Evolutionary conservation across 2,113 vertebrate species (phyloP).

Genomic region (Gymnogyps californianus): DNA sequence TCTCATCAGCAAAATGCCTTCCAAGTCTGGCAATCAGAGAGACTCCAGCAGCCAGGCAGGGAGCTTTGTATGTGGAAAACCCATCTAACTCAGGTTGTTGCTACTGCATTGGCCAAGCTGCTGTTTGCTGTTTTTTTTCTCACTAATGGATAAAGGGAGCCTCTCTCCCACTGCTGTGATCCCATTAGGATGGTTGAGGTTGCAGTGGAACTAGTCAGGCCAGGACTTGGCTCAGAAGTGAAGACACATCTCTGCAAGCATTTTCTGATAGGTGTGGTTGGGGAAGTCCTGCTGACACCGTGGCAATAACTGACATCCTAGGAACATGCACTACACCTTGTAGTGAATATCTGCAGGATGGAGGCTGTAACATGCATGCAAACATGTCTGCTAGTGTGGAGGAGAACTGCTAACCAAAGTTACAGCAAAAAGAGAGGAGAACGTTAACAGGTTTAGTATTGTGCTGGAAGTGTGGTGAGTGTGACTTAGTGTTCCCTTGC

Average conservation of each 20-base stretch:
- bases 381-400: neutral
- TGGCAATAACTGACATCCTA: neutral
- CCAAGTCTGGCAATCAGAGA: neutral
- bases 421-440: neutral
- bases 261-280: neutral
- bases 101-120: neutral
- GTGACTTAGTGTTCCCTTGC: neutral
- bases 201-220: neutral
- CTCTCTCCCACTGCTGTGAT: neutral
- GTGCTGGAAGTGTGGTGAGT: neutral
- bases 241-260: neutral
- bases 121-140: neutral
- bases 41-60: conserved; percentile 31
- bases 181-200: neutral
- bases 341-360: neutral
- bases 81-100: neutral
- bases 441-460: neutral
- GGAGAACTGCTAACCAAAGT: neutral
- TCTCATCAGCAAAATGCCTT: neutral
- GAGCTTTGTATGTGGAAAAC: conserved; percentile 6
- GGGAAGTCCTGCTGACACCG: neutral
- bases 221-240: neutral
- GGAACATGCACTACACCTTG: neutral
- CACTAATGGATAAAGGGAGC: neutral
- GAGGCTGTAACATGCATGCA: neutral